Evolutionary conservation across 2,888 invertebrate species (phyloP).

Genomic region (Xestia xanthographa): DNA sequence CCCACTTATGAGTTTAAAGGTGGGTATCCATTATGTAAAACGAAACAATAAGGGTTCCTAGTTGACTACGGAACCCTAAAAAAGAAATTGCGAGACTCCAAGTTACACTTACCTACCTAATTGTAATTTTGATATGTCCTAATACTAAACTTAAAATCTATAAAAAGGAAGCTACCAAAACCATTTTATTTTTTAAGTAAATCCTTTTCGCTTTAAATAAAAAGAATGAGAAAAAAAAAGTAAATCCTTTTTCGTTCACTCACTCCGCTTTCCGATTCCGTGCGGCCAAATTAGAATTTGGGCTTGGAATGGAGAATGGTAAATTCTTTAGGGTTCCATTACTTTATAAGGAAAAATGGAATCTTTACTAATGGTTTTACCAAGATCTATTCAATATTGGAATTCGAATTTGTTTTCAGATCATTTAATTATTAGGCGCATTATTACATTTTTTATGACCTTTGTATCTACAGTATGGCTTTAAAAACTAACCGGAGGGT

Average conservation of each 20-base stretch:
- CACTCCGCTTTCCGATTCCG: neutral
- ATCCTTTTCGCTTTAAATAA: no score
- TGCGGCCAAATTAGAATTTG: neutral
- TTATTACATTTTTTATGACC: neutral
- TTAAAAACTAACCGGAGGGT: conserved; percentile 5
- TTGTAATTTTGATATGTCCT: conserved; percentile 49
- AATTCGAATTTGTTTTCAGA: neutral
- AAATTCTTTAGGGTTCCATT: neutral
- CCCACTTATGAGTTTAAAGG: no score
- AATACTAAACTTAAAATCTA: conserved; percentile 19
- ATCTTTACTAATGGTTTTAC: neutral
- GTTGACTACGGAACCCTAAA: no score
- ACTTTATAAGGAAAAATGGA: neutral
- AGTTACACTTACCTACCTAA: neutral
- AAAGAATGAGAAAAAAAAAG: no score
- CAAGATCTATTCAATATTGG: neutral
- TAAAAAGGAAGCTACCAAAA: neutral
- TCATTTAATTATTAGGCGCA: neutral
- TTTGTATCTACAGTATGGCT: neutral
- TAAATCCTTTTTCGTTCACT: neutral
- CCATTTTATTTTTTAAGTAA: neutral
- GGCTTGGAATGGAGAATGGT: neutral
- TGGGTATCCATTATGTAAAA: no score
- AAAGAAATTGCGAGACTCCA: neutral
- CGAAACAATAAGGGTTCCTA: no score